Percentiles rank a stretch among this genome's conserved stretches.
These are phyloP conservation scores for Digitonthophagus gazella DNA, from an alignment of 2,888 invertebrate species.

Conservation along the genomic window DNA sequence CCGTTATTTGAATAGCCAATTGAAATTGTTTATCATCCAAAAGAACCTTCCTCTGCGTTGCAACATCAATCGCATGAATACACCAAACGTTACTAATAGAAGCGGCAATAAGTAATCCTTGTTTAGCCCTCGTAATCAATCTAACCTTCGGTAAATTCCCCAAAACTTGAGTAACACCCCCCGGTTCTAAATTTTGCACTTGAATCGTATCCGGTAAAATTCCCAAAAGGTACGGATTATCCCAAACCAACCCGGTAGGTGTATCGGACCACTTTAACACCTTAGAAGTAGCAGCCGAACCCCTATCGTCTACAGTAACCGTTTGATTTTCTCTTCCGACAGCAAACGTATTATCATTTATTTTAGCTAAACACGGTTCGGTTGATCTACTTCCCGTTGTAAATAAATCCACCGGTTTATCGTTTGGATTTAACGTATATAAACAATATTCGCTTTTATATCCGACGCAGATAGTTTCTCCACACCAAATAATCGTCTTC, in stretches of 20 bases:
- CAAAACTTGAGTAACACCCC: conserved; percentile 48
- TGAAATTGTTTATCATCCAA: conserved; percentile 91
- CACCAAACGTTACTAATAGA: conserved; percentile 89
- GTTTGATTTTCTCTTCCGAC: conserved; percentile 86
- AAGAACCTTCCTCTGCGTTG: conserved; percentile 79
- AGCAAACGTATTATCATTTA: conserved; percentile 73
- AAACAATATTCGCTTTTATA: conserved; percentile 80
- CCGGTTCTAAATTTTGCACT: conserved; percentile 76
- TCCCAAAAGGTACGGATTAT: conserved; percentile 89
- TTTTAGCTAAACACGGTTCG: conserved; percentile 80
- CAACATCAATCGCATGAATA: conserved; percentile 75
- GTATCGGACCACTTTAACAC: conserved; percentile 79
- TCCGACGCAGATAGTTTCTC: conserved; percentile 82
- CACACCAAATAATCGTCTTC: conserved; percentile 77
- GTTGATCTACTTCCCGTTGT: conserved; percentile 74
- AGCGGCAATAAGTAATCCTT: conserved; percentile 82
- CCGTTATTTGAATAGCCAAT: conserved; percentile 86
- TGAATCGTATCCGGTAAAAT: conserved; percentile 80
- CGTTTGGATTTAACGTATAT: conserved; percentile 65
- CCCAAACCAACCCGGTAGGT: conserved; percentile 78
- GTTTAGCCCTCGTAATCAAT: conserved; percentile 70
- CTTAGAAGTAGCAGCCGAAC: conserved; percentile 66
- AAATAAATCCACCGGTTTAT: conserved; percentile 80
- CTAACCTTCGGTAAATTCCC: conserved; percentile 53
- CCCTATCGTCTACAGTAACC: conserved; percentile 77